A percentile compares a stretch with the other conserved stretches of the same genome.
phyloP scores from a whole-genome alignment of 2,888 invertebrate species.

The Agrilus biguttatus region DNA sequence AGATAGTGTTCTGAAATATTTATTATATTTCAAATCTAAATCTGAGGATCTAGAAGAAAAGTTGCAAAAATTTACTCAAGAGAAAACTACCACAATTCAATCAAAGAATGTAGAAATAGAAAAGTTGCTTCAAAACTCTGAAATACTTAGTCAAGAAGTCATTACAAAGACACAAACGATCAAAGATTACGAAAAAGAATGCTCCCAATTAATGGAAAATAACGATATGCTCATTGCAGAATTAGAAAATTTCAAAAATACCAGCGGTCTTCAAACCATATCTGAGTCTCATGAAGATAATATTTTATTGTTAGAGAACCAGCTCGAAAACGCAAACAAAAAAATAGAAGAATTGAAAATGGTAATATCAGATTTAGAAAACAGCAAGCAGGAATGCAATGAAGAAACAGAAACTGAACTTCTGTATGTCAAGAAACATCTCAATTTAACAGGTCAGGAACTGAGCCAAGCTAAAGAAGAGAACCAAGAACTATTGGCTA shows the following conservation, averaged over 20 bases:
- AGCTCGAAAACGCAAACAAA: conserved; percentile 38
- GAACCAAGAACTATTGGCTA: conserved; percentile 20
- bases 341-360: conserved; percentile 31
- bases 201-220: conserved; percentile 52
- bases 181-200: conserved; percentile 41
- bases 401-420: conserved; percentile 14
- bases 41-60: conserved; percentile 42
- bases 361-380: conserved; percentile 13
- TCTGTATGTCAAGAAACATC: conserved; percentile 15
- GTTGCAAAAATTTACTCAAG: conserved; percentile 41
- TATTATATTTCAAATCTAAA: conserved; percentile 43
- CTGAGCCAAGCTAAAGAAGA: conserved; percentile 14
- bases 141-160: conserved; percentile 25
- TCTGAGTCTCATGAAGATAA: conserved; percentile 60
- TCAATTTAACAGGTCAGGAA: conserved; percentile 14
- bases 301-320: conserved; percentile 45
- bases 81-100: conserved; percentile 23
- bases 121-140: conserved; percentile 25
- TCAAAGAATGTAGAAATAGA: conserved; percentile 30
- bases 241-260: conserved; percentile 45
- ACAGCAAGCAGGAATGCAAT: conserved; percentile 11
- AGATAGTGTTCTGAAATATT: conserved; percentile 38
- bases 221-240: conserved; percentile 55
- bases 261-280: conserved; percentile 54
- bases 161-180: conserved; percentile 26